A percentile compares a stretch with the other conserved stretches of the same genome.
Evolutionary conservation across 2,888 invertebrate species (phyloP).

Genomic region (Xestia c-nigrum): DNA sequence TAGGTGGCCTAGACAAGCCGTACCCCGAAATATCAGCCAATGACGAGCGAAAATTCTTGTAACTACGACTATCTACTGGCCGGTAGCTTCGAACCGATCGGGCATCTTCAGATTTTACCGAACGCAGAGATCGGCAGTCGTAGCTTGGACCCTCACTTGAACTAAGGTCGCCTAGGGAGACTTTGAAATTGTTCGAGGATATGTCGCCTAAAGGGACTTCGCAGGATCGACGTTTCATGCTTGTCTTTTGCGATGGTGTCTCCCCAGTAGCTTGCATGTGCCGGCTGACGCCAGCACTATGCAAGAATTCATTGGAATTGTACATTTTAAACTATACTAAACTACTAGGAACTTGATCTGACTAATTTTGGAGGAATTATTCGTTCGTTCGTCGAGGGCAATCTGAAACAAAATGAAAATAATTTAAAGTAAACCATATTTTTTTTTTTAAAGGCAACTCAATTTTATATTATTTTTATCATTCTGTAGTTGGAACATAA

Average conservation of each 20-base stretch:
- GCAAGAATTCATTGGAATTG: slow-evolving; percentile 87
- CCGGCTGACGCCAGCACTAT: slow-evolving; percentile 87
- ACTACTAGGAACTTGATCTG: slow-evolving; percentile 87
- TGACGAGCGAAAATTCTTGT: slow-evolving; percentile 86
- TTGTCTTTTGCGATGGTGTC: slow-evolving; percentile 86
- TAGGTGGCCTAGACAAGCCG: slow-evolving; percentile 84
- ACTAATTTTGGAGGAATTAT: slow-evolving; percentile 87
- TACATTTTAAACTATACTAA: slow-evolving; percentile 83
- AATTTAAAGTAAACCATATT: not conserved
- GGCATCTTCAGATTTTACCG: slow-evolving; percentile 83
- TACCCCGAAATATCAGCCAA: slow-evolving; percentile 82
- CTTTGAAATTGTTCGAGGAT: slow-evolving; percentile 86
- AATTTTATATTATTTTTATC: not conserved
- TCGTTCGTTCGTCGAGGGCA: slow-evolving; percentile 76
- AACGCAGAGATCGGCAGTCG: slow-evolving; percentile 83
- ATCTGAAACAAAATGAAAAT: slow-evolving; percentile 85
- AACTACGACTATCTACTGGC: slow-evolving; percentile 86
- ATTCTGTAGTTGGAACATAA: not conserved
- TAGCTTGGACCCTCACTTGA: slow-evolving; percentile 80
- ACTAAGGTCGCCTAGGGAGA: slow-evolving; percentile 85
- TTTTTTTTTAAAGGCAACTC: not conserved
- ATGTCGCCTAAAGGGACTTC: slow-evolving; percentile 88
- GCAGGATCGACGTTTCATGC: slow-evolving; percentile 87
- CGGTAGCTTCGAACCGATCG: slow-evolving; percentile 81
- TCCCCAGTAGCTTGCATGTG: slow-evolving; percentile 89